Percentiles rank a stretch among this genome's conserved stretches.
These are phyloP conservation scores for Oncorhynchus clarkii DNA, from an alignment of 2,113 vertebrate genomes.

Conservation along the genomic window DNA sequence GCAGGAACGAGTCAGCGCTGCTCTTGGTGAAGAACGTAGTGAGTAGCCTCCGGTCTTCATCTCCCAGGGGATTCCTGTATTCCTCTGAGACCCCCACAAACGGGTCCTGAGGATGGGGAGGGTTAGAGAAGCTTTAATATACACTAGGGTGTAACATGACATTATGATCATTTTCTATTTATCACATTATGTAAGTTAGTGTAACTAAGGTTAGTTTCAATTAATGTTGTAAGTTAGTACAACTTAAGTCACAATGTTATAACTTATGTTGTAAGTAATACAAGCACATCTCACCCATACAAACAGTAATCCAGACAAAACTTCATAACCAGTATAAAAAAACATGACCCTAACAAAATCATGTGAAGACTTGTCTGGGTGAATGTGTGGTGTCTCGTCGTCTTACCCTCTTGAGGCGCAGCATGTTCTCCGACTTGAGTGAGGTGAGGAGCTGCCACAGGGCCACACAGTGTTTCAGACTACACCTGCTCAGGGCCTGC, in stretches of 20 bases:
- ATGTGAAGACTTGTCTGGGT: not conserved
- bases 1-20: constrained; percentile 80
- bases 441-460: constrained; percentile 89
- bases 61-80: constrained; percentile 74
- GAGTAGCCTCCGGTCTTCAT: constrained; percentile 67
- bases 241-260: too few species aligned
- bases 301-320: too few species aligned
- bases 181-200: too few species aligned
- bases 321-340: too few species aligned
- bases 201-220: too few species aligned
- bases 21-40: constrained; percentile 75
- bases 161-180: not conserved
- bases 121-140: not conserved
- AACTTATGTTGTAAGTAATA: too few species aligned
- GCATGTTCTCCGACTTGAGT: constrained; percentile 85
- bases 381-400: not conserved
- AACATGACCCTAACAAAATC: not conserved
- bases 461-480: constrained; percentile 78
- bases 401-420: constrained; percentile 82
- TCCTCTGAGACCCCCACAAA: constrained; percentile 72
- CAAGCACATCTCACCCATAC: too few species aligned
- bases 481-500: constrained; percentile 13
- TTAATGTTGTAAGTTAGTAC: not conserved
- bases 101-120: constrained; percentile 78
- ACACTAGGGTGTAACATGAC: not conserved